Evolutionary conservation across 1,140 invertebrate genomes (phyloP), one percentile per base, ranked within the genome.

Genomic region (Trachymyrmex septentrionalis): DNA sequence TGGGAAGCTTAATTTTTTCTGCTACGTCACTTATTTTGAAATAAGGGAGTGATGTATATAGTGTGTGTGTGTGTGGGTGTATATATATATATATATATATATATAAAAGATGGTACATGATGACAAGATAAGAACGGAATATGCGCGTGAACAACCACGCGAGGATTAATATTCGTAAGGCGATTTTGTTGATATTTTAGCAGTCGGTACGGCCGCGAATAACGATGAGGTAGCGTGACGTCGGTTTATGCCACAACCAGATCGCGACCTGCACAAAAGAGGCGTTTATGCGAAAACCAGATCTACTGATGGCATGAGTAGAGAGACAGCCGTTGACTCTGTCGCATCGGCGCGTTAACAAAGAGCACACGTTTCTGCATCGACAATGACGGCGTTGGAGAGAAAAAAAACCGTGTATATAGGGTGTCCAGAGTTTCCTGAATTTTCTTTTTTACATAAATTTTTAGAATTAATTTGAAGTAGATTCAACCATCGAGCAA

Each of bases 221-320:
- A 84, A 84, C 69, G 80, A 84, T 75, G 80, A 75, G 80, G 80
- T 84, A 84, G 80, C 80, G 80, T 73, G 55, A 84, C 80, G 80
- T 57, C 80, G 55, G 69, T 84, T 84, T 75, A 84, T 75, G 24
- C 61, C 73, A 66, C 72, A 16, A 48, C 82, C 73, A 64, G 67
- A 86, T 77, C 66, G 77, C 57, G 75, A 89, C 48, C 69, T 50
- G 71, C 77, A 89, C 88, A 90, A 90, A 90, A 89, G 88, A 90
- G 88, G 55, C 88, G 88, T 90, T 90, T 89, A 86, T 81, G 59
- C 67, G 85, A 86, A 89, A 90, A 90, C 88, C 88, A 87, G 88
- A 90, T 88, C 88, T 90, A 90, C 88, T 77, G 88, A 89, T 82
- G 88, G 81, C 84, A 81, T 71, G 87, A 82, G 81, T 19, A 44